Conservation (phyloP, 2,113 vertebrate species). For the Laticauda colubrina region DNA sequence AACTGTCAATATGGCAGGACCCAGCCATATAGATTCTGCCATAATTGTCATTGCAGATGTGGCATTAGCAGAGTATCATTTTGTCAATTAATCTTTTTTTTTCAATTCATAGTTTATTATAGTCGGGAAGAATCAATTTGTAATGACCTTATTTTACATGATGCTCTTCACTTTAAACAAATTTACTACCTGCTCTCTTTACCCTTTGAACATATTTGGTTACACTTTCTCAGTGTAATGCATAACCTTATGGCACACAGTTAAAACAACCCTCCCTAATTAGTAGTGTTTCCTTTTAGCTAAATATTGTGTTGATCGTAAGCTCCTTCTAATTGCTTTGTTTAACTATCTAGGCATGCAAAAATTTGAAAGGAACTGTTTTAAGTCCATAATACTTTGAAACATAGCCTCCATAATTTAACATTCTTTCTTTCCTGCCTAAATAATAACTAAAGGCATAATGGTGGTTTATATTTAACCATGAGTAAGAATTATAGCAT, state of each 20-base stretch:
- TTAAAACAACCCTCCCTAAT: conserved; percentile 64
- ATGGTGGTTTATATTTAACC: background rate
- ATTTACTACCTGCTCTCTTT: conserved; percentile 64
- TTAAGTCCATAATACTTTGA: conserved; percentile 46
- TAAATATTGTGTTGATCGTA: conserved; percentile 52
- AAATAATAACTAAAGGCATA: background rate
- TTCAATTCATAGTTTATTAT: conserved; percentile 64
- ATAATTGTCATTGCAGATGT: conserved; percentile 50
- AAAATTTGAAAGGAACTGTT: conserved; percentile 13
- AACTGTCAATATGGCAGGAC: conserved; percentile 59
- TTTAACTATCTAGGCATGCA: conserved; percentile 22
- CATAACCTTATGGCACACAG: conserved; percentile 63
- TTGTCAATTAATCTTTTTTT: conserved; percentile 75
- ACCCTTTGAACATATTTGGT: conserved; percentile 54
- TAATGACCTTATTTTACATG: conserved; percentile 36
- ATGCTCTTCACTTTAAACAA: conserved; percentile 57
- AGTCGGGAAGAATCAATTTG: conserved; percentile 62
- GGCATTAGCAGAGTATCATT: conserved; percentile 65
- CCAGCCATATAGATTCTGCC: conserved; percentile 54
- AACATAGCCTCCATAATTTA: conserved; percentile 53
- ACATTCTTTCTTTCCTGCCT: background rate
- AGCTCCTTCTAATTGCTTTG: conserved; percentile 42
- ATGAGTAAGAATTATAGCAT: background rate
- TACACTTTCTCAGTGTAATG: conserved; percentile 61
- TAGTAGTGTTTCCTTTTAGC: conserved; percentile 57